Conservation (phyloP, 2,797 vertebrate species). For the Rallus crepitans region DNA sequence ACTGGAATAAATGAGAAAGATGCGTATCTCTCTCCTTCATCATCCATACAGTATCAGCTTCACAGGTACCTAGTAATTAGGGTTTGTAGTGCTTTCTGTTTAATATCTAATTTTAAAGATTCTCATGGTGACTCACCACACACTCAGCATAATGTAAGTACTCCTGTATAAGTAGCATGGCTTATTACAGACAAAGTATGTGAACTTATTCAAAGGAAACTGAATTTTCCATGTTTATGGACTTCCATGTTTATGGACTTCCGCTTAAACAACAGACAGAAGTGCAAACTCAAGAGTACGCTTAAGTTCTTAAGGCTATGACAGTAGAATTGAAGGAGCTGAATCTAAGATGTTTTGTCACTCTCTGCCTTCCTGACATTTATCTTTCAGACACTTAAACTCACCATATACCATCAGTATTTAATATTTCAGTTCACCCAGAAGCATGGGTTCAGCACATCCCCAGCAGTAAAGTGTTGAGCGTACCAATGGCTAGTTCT, state of each 20-base stretch:
- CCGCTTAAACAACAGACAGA: not conserved
- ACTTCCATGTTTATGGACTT: not conserved
- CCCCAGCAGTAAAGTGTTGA: not conserved
- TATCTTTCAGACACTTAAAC: not conserved
- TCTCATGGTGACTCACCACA: not conserved
- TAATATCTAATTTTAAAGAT: slow-evolving; percentile 26
- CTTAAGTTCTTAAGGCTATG: not conserved
- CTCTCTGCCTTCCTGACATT: not conserved
- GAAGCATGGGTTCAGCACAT: not conserved
- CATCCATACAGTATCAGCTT: not conserved
- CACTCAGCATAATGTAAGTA: not conserved
- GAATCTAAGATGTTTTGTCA: not conserved
- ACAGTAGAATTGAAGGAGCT: not conserved
- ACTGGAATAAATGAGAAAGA: not conserved
- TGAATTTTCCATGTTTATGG: not conserved
- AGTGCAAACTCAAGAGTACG: not conserved
- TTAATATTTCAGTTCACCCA: not conserved
- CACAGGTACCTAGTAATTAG: slow-evolving; percentile 5
- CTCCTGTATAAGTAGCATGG: not conserved
- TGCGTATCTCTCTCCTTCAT: not conserved
- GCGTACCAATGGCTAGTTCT: accelerated
- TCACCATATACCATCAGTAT: not conserved
- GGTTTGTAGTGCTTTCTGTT: not conserved
- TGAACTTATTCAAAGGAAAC: not conserved
- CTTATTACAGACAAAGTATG: not conserved